phyloP scores from a whole-genome alignment of 2,113 vertebrate genomes.

The Myotis yumanensis region DNA sequence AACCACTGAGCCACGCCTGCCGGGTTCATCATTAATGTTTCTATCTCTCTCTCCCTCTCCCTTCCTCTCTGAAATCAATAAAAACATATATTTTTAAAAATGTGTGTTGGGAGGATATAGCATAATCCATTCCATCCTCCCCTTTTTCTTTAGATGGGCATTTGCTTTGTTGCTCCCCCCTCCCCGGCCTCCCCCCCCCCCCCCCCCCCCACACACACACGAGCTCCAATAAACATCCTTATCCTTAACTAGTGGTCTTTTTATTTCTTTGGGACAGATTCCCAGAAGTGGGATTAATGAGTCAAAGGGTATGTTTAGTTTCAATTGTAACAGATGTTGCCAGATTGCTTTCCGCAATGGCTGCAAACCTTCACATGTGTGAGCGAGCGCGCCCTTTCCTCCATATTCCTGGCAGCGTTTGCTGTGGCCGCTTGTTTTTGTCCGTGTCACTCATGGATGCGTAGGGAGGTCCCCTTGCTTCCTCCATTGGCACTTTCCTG shows the following conservation, averaged over 20 bases:
- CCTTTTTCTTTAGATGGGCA: neutral
- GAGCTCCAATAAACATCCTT: neutral
- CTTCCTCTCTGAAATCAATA: neutral
- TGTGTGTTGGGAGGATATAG: neutral
- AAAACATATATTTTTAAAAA: neutral
- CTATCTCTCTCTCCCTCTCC: too few relatives aligned
- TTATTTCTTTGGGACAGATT: constrained; percentile 52
- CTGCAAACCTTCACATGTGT: neutral
- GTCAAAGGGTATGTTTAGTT: constrained; percentile 47
- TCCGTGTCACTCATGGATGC: rapidly evolving
- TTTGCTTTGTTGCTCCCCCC: neutral
- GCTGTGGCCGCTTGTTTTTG: rapidly evolving
- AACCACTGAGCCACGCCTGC: too few relatives aligned
- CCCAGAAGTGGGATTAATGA: constrained; percentile 60
- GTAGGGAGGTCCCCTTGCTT: rapidly evolving
- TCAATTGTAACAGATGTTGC: neutral
- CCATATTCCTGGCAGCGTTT: neutral
- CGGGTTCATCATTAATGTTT: too few relatives aligned
- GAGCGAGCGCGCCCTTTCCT: neutral
- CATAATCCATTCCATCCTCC: neutral
- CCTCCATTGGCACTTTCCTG: neutral
- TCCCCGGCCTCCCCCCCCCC: neutral
- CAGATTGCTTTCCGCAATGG: constrained; percentile 32
- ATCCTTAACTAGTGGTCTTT: neutral
- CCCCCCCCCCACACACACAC: neutral